A percentile compares a stretch with the other conserved stretches of the same genome.
Conservation (phyloP, 2,797 vertebrate genomes). For the Pelodytes ibericus region DNA sequence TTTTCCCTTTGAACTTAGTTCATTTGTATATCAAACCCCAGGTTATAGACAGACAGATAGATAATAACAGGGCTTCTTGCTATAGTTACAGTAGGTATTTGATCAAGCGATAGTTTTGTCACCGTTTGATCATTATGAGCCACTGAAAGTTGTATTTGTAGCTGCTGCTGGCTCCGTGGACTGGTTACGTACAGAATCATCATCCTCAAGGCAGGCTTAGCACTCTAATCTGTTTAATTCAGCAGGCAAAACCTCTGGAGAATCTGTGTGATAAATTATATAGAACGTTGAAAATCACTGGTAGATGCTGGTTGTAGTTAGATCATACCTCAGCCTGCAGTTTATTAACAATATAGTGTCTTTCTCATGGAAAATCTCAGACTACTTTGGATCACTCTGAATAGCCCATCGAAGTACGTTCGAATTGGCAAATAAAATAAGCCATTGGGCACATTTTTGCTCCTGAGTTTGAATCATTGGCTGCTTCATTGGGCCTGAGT, state of each 20-base stretch:
- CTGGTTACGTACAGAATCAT: not conserved
- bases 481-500: too few species aligned
- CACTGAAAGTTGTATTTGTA: not conserved
- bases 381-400: too few species aligned
- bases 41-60: too few species aligned
- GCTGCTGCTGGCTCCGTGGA: not conserved
- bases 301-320: not conserved
- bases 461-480: too few species aligned
- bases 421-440: too few species aligned
- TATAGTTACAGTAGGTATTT: too few species aligned
- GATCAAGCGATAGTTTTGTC: not conserved
- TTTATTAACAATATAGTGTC: not conserved
- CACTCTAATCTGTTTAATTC: not conserved
- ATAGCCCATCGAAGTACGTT: too few species aligned
- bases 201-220: slow-evolving; percentile 3
- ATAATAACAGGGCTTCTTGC: too few species aligned
- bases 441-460: too few species aligned
- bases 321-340: not conserved
- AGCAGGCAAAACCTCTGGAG: not conserved
- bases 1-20: too few species aligned
- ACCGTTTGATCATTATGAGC: not conserved
- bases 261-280: slow-evolving; percentile 10
- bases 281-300: not conserved
- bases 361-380: too few species aligned
- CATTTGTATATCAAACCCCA: too few species aligned